Evolutionary conservation across 2,797 vertebrate species (phyloP), one percentile per base, ranked within the genome.

Genomic region (Aviceda leuphotes): DNA sequence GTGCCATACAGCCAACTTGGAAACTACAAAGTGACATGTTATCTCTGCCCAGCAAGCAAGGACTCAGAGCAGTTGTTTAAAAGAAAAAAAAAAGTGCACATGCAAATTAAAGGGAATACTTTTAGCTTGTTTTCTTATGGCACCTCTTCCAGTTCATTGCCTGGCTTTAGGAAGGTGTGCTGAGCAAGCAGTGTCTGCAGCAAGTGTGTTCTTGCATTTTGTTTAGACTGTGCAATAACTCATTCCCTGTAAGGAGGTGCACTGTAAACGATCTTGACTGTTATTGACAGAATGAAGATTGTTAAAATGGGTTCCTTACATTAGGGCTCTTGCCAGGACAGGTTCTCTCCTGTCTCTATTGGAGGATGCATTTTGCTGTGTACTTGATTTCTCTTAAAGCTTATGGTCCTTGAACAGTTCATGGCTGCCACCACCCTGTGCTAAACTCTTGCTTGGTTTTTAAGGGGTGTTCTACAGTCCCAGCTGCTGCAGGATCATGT

Each of bases 81-180:
- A 80, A 83, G 28, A 33, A 33, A 14, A 26, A 26, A 55, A 66
- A 19, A 63, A 76, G 28, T 77, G 74, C 96, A 95, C 68, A 30
- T 77, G 62, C 78, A 85, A 97, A 97, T 95, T 92, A 96, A 97
- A 96, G 92, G 90, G 71, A 89, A 63, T 78, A 41, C 44, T 83
- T 30, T 63, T 58, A 74, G 80, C 78, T 49, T 33, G 76, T 78
- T 92, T 90, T 52, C 72, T 91, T 88, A 68, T 20, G 44, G 72
- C 86, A 91, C 62, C 77, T 94, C 55, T 83, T 92, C 80, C 31
- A 49, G 70, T 55, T 87, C 62, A 5, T 79, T 83, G 70, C 86
- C 83, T 94, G 63, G 43, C 66, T 84, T 66, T 47, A 73, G 83
- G 83, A 83, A 68, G 33, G 24, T 46, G 44, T 72, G 67, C 63